Evolutionary conservation across 2,113 vertebrate species (phyloP).

Genomic region (Atrichornis clamosus): DNA sequence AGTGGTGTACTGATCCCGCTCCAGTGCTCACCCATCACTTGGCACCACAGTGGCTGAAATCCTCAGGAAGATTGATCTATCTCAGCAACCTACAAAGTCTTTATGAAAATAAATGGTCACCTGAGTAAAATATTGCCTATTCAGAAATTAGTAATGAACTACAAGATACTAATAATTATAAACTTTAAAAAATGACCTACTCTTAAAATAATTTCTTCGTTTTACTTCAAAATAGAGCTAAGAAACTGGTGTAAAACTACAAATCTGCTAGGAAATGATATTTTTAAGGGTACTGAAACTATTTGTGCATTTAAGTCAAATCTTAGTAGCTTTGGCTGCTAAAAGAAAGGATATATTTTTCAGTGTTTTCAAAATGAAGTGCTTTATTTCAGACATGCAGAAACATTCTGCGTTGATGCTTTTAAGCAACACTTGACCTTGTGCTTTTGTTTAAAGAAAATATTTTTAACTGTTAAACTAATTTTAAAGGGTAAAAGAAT

Average conservation of each 20-base stretch:
- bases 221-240: not conserved
- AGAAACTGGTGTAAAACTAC: not conserved
- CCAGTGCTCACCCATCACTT: accelerated
- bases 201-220: not conserved
- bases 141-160: not conserved
- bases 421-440: not conserved
- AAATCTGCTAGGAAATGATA: not conserved
- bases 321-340: not conserved
- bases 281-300: not conserved
- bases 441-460: not conserved
- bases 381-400: not conserved
- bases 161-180: not conserved
- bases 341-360: not conserved
- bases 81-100: not conserved
- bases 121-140: not conserved
- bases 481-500: not conserved
- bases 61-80: not conserved
- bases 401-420: not conserved
- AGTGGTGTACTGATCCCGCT: accelerated
- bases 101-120: not conserved
- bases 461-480: not conserved
- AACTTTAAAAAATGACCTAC: not conserved
- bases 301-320: not conserved
- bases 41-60: not conserved
- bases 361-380: not conserved